Conservation (phyloP, 1,140 invertebrate genomes). For the Pogonus chalceus region DNA sequence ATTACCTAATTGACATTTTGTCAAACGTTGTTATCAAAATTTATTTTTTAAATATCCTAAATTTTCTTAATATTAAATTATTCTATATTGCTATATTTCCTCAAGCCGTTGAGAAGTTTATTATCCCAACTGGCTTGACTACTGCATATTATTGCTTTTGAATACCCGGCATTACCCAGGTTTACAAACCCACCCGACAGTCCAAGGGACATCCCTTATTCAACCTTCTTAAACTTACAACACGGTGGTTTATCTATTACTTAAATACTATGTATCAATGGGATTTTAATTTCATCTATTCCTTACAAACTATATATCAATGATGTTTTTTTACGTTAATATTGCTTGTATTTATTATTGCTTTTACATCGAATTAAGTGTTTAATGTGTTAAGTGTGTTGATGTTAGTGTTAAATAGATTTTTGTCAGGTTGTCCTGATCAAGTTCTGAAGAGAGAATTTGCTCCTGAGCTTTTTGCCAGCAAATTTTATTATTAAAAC, state of each 20-base stretch:
- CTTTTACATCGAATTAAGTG: too few species aligned
- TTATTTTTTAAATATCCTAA: too few species aligned
- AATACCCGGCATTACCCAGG: conserved; percentile 33
- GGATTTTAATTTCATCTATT: too few species aligned
- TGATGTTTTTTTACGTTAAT: conserved; percentile 5
- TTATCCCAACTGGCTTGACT: conserved; percentile 17
- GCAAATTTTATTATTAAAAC: conserved; percentile 31
- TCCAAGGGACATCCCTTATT: conserved; percentile 14
- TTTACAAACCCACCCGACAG: conserved; percentile 18
- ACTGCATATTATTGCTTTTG: conserved; percentile 36
- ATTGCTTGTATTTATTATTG: conserved; percentile 5
- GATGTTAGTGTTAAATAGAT: background rate
- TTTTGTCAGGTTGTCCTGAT: background rate
- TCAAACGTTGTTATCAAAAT: too few species aligned
- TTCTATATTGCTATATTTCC: conserved; percentile 34
- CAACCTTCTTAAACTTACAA: background rate
- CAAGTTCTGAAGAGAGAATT: conserved; percentile 19
- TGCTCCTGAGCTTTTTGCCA: conserved; percentile 29
- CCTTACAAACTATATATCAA: background rate
- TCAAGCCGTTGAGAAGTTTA: conserved; percentile 18
- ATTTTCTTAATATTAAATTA: too few species aligned
- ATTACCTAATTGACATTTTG: too few species aligned
- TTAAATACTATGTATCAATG: too few species aligned
- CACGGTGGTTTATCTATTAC: too few species aligned
- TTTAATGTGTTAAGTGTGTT: background rate